phyloP scores from a whole-genome alignment of 1,140 invertebrate species.

The Trichomalopsis sarcophagae region DNA sequence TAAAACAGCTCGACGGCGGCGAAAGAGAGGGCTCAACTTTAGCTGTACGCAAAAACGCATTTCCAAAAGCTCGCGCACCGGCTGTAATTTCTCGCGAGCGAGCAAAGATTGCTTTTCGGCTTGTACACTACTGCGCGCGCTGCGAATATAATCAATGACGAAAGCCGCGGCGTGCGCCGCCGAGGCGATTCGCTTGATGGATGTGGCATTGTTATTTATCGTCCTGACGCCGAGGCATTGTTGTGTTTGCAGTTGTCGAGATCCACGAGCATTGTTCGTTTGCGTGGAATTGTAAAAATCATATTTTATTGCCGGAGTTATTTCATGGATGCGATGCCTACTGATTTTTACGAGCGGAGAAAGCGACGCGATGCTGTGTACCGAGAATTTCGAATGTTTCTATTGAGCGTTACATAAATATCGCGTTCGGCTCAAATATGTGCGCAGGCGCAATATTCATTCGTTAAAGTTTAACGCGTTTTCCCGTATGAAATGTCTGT shows the following conservation, averaged over 20 bases:
- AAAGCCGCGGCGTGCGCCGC: neutral
- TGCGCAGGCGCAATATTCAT: neutral
- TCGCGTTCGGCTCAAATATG: neutral
- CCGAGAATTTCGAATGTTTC: slow-evolving; percentile 16
- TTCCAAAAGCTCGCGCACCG: neutral
- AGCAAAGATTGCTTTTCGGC: slow-evolving; percentile 43
- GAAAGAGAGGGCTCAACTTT: neutral
- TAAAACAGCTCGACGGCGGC: neutral
- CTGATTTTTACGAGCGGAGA: slow-evolving; percentile 28
- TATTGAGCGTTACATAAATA: neutral
- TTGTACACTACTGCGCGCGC: neutral
- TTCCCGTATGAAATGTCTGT: neutral
- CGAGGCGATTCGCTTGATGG: slow-evolving; percentile 2
- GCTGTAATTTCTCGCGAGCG: neutral
- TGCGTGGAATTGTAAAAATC: slow-evolving; percentile 22
- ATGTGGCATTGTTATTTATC: slow-evolving; percentile 43
- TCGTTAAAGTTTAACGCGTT: neutral
- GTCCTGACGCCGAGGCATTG: neutral
- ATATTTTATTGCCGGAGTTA: slow-evolving; percentile 23
- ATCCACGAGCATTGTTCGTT: neutral
- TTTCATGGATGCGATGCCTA: neutral
- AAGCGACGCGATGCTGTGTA: neutral
- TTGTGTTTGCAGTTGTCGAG: neutral
- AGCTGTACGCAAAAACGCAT: neutral
- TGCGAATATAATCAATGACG: slow-evolving; percentile 38